phyloP scores from a whole-genome alignment of 2,888 invertebrate species.

The Amphimallon solstitiale region DNA sequence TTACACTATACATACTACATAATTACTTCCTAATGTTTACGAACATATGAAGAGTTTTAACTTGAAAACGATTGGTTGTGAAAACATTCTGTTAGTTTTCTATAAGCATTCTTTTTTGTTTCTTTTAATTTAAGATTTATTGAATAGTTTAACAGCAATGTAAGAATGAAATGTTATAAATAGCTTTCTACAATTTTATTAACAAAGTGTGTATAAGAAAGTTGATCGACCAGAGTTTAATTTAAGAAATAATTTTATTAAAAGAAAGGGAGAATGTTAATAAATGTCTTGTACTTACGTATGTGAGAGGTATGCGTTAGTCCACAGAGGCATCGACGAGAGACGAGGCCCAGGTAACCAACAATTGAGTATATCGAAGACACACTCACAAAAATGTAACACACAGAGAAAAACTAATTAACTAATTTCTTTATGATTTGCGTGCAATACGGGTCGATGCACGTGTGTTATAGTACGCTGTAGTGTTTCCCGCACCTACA shows the following conservation, averaged over 20 bases:
- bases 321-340: conserved; percentile 48
- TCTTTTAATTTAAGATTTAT: not conserved
- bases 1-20: too few species aligned
- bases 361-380: conserved; percentile 46
- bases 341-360: conserved; percentile 41
- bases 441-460: conserved; percentile 51
- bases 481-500: conserved; percentile 53
- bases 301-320: conserved; percentile 45
- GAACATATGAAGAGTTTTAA: not conserved
- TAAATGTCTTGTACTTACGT: conserved; percentile 45
- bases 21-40: too few species aligned
- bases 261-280: conserved; percentile 17
- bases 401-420: conserved; percentile 55
- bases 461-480: conserved; percentile 56
- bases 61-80: not conserved
- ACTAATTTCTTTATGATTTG: conserved; percentile 47
- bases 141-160: not conserved
- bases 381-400: conserved; percentile 59
- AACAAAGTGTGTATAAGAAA: too few species aligned
- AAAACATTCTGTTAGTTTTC: not conserved
- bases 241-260: conserved; percentile 5
- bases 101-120: conserved; percentile 1
- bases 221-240: not conserved
- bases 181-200: not conserved
- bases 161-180: not conserved